Percentiles rank a stretch among this genome's conserved stretches.
These are phyloP conservation scores for Pogonophryne albipinna DNA, from an alignment of 2,797 vertebrate species.

Conservation along the genomic window DNA sequence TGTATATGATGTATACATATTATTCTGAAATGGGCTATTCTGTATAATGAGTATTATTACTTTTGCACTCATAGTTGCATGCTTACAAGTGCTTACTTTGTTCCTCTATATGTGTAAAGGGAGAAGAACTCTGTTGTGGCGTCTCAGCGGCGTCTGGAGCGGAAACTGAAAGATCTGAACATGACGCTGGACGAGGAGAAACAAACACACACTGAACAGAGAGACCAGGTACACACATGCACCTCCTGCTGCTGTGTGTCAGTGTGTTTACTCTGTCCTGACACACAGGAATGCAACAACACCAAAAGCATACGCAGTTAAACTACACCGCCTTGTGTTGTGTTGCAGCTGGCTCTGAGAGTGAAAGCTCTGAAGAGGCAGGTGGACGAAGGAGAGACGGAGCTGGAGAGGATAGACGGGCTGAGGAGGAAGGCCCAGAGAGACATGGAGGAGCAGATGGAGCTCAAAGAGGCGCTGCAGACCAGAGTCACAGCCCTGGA, in stretches of 20 bases:
- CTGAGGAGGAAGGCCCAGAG: slow-evolving; percentile 91
- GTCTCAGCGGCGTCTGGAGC: slow-evolving; percentile 91
- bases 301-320: background rate
- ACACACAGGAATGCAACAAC: background rate
- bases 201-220: slow-evolving; percentile 91
- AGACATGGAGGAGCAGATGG: slow-evolving; percentile 94
- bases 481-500: slow-evolving; percentile 88
- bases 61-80: background rate
- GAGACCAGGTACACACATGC: slow-evolving; percentile 88
- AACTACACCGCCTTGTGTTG: background rate
- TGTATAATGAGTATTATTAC: background rate
- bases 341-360: slow-evolving; percentile 87
- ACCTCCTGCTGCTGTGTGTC: background rate
- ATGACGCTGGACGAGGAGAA: slow-evolving; percentile 94
- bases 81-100: background rate
- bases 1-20: background rate
- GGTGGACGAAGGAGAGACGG: slow-evolving; percentile 94
- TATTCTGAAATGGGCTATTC: too few species aligned
- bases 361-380: slow-evolving; percentile 98
- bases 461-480: slow-evolving; percentile 92
- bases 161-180: slow-evolving; percentile 94
- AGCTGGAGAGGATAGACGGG: slow-evolving; percentile 91
- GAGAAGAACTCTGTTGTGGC: slow-evolving; percentile 89
- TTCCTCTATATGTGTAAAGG: slow-evolving; percentile 60
- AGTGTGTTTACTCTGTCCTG: background rate